These are phyloP conservation scores for Candidula unifasciata DNA, from an alignment of 2,888 invertebrate genomes.

Conservation along the genomic window DNA sequence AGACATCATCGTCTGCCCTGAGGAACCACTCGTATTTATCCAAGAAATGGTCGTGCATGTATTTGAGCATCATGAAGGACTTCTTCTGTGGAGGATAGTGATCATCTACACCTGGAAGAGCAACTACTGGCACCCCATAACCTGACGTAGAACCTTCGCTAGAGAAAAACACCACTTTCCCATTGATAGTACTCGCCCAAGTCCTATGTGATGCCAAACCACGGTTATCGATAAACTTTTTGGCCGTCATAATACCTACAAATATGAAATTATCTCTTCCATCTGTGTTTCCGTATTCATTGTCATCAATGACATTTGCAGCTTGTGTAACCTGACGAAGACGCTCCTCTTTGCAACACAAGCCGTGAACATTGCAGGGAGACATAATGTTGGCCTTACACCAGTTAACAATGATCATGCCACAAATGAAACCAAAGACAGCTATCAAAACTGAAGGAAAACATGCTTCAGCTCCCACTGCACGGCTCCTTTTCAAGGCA, in stretches of 20 bases:
- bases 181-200: slow-evolving; percentile 94
- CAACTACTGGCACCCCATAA: slow-evolving; percentile 87
- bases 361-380: slow-evolving; percentile 62
- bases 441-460: slow-evolving; percentile 56
- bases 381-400: slow-evolving; percentile 65
- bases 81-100: slow-evolving; percentile 99
- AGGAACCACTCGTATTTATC: slow-evolving; percentile 97
- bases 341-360: slow-evolving; percentile 62
- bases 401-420: slow-evolving; percentile 68
- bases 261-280: slow-evolving; percentile 63
- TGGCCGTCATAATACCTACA: slow-evolving; percentile 97
- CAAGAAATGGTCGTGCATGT: slow-evolving; percentile 94
- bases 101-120: slow-evolving; percentile 89
- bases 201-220: slow-evolving; percentile 94
- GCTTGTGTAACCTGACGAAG: slow-evolving; percentile 42
- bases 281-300: not conserved
- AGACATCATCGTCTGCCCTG: slow-evolving; percentile 98
- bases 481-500: slow-evolving; percentile 9
- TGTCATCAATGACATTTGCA: slow-evolving; percentile 1
- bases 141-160: slow-evolving; percentile 80
- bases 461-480: not conserved
- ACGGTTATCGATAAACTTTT: slow-evolving; percentile 91
- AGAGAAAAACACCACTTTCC: slow-evolving; percentile 93
- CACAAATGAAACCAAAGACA: slow-evolving; percentile 65
- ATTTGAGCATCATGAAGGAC: slow-evolving; percentile 92